These are phyloP conservation scores for Margaritifera margaritifera DNA, from an alignment of 2,888 invertebrate genomes.

Conservation along the genomic window DNA sequence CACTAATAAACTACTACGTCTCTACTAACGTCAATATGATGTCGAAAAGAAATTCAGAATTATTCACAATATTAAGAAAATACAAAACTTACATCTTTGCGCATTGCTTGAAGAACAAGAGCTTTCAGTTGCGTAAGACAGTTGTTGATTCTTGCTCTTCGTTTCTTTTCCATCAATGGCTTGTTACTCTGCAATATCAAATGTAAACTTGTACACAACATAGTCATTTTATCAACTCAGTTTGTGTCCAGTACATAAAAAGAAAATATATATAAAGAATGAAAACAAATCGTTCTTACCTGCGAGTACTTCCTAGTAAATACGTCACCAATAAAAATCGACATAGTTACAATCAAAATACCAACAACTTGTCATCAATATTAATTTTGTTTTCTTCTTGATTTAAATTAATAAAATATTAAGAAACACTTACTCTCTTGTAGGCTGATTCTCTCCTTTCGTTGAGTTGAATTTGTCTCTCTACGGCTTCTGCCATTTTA, in stretches of 20 bases:
- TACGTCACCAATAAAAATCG: too few species aligned
- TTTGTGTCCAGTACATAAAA: neutral
- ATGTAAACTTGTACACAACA: neutral
- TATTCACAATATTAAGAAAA: neutral
- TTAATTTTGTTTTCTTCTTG: neutral
- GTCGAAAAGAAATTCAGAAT: too few species aligned
- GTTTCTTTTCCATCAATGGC: conserved; percentile 69
- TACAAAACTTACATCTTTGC: conserved; percentile 68
- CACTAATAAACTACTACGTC: too few species aligned
- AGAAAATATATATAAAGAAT: neutral
- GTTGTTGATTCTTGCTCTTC: conserved; percentile 68
- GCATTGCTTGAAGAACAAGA: conserved; percentile 67
- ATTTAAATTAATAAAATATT: neutral
- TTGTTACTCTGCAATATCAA: conserved; percentile 65
- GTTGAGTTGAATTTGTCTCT: conserved; percentile 25
- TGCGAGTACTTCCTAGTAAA: too few species aligned
- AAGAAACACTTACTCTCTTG: conserved; percentile 29
- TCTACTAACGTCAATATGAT: too few species aligned
- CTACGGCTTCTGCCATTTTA: conserved; percentile 32
- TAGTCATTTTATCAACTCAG: too few species aligned
- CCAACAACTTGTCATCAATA: neutral
- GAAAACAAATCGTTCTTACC: too few species aligned
- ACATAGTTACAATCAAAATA: too few species aligned
- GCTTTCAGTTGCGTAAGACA: conserved; percentile 67
- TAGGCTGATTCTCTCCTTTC: conserved; percentile 42